Percentiles rank a stretch among this genome's conserved stretches.
Evolutionary conservation across 2,113 vertebrate species (phyloP).

Genomic region (Gallinago jamesoni): DNA sequence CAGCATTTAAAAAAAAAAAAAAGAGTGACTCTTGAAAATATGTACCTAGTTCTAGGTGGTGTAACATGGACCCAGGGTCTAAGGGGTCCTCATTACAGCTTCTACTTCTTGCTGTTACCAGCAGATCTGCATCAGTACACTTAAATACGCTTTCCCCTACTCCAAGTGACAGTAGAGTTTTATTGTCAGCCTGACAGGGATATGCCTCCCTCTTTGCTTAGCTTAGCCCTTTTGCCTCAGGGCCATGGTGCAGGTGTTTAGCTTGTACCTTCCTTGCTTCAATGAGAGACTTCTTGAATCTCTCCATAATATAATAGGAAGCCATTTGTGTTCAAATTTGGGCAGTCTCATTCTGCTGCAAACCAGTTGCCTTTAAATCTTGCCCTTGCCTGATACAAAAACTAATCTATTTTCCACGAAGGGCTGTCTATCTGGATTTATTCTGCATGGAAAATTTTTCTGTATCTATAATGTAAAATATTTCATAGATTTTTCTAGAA

Average conservation of each 20-base stretch:
- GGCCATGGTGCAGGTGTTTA: neutral
- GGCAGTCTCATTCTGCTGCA: neutral
- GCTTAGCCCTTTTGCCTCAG: neutral
- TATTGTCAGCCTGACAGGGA: neutral
- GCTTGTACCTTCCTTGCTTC: neutral
- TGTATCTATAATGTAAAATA: neutral
- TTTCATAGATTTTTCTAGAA: slow-evolving; percentile 24
- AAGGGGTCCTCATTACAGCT: neutral
- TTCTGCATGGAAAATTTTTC: neutral
- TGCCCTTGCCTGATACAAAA: neutral
- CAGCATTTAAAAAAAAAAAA: neutral
- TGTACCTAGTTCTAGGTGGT: neutral
- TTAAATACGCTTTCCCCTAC: neutral
- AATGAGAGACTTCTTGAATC: neutral
- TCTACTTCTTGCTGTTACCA: neutral
- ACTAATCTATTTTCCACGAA: neutral
- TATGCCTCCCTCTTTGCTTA: neutral
- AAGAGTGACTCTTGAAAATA: neutral
- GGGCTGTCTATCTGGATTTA: neutral
- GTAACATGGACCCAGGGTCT: neutral
- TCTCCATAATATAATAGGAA: neutral
- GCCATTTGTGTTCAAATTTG: neutral
- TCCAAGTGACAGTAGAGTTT: neutral
- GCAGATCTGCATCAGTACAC: neutral
- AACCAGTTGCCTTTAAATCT: neutral